These are phyloP conservation scores for Pseudococcus viburni DNA, from an alignment of 2,888 invertebrate species.

Conservation along the genomic window DNA sequence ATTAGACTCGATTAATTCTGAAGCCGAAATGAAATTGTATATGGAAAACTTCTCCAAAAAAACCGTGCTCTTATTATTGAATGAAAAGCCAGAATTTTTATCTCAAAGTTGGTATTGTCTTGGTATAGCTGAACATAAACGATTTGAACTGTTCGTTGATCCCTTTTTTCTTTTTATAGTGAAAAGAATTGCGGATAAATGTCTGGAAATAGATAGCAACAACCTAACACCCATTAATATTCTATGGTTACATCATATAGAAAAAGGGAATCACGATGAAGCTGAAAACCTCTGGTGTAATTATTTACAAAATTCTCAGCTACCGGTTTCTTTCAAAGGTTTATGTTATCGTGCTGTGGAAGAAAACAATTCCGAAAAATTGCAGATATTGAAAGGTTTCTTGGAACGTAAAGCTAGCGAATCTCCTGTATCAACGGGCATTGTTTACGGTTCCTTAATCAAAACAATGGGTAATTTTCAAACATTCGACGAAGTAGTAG, in stretches of 20 bases:
- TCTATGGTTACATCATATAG: slow-evolving; percentile 80
- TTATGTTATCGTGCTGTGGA: slow-evolving; percentile 67
- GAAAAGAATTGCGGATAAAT: slow-evolving; percentile 76
- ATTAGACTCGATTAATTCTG: slow-evolving; percentile 74
- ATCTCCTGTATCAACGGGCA: slow-evolving; percentile 68
- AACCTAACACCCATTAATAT: slow-evolving; percentile 77
- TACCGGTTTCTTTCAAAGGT: neutral
- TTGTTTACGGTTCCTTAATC: slow-evolving; percentile 69
- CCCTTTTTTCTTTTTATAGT: slow-evolving; percentile 73
- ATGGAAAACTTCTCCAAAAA: slow-evolving; percentile 76
- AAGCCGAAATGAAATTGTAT: slow-evolving; percentile 73
- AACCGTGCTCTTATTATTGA: slow-evolving; percentile 74
- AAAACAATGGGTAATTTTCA: slow-evolving; percentile 70
- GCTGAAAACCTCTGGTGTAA: slow-evolving; percentile 74
- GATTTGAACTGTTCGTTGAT: neutral
- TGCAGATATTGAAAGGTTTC: slow-evolving; percentile 69
- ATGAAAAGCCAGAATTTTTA: slow-evolving; percentile 73
- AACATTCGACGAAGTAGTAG: neutral
- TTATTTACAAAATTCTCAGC: slow-evolving; percentile 3
- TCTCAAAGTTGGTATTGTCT: slow-evolving; percentile 73
- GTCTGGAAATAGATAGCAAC: slow-evolving; percentile 75
- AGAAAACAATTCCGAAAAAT: slow-evolving; percentile 70
- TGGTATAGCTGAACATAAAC: slow-evolving; percentile 27
- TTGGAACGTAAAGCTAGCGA: slow-evolving; percentile 67
- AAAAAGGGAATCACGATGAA: slow-evolving; percentile 75